A percentile compares a stretch with the other conserved stretches of the same genome.
phyloP scores from a whole-genome alignment of 2,797 vertebrate genomes.

The Xerus rutilus region DNA sequence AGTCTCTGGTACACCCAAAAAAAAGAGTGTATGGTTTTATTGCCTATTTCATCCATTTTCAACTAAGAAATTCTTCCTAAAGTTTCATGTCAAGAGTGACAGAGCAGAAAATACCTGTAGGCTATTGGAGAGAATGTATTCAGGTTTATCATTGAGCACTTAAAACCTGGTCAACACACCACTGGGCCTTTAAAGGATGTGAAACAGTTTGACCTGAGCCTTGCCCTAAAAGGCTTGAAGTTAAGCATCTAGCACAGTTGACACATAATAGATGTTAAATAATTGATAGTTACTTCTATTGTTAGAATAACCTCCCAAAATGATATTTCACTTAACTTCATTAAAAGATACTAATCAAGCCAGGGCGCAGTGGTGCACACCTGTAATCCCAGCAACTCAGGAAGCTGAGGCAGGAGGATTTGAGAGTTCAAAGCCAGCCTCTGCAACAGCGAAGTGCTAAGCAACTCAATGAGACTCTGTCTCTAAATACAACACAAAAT shows the following conservation, averaged over 20 bases:
- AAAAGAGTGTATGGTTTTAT: not conserved
- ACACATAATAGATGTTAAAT: not conserved
- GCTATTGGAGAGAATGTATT: not conserved
- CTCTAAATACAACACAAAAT: too few species aligned
- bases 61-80: constrained; percentile 38
- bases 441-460: too few species aligned
- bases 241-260: not conserved
- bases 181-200: not conserved
- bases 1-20: too few species aligned
- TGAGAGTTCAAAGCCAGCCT: too few species aligned
- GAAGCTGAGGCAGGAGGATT: too few species aligned
- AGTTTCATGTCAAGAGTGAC: not conserved
- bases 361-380: too few species aligned
- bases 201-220: not conserved
- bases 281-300: not conserved
- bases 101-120: not conserved
- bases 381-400: too few species aligned
- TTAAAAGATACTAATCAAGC: constrained; percentile 13
- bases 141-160: not conserved
- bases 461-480: too few species aligned
- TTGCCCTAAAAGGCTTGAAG: not conserved
- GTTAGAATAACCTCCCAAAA: constrained; percentile 19
- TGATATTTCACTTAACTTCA: not conserved
- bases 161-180: not conserved
- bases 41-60: constrained; percentile 49